phyloP scores from a whole-genome alignment of 2,888 invertebrate species.

The Torymus texanus region DNA sequence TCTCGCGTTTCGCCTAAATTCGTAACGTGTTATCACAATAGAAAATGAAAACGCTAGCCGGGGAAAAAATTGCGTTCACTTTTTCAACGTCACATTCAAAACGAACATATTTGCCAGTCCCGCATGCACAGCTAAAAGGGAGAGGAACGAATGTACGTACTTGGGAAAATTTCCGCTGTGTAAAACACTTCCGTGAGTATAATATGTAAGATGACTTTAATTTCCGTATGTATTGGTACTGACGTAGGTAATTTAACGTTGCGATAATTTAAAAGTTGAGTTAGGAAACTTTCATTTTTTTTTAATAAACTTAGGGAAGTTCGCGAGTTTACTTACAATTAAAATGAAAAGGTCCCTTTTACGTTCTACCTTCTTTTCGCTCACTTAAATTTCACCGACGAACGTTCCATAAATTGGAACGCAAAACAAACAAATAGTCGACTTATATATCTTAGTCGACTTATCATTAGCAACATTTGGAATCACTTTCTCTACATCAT shows the following conservation, averaged over 20 bases:
- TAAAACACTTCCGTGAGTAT: conserved; percentile 20
- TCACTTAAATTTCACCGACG: too few relatives aligned
- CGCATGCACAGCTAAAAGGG: conserved; percentile 37
- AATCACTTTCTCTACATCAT: conserved; percentile 36
- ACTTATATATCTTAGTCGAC: conserved; percentile 15
- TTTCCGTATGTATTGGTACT: conserved; percentile 37
- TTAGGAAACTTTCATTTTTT: not conserved
- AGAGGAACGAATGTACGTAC: conserved; percentile 12
- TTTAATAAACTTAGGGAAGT: not conserved
- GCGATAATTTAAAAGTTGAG: not conserved
- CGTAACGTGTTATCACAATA: conserved; percentile 10
- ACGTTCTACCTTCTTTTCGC: not conserved
- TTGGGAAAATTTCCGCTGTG: not conserved
- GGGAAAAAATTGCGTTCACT: not conserved
- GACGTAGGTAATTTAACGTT: conserved; percentile 16
- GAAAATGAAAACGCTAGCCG: conserved; percentile 8
- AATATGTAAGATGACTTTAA: conserved; percentile 29
- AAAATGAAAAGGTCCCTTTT: not conserved
- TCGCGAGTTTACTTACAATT: conserved; percentile 11
- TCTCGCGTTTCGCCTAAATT: not conserved
- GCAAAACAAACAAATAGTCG: conserved; percentile 25
- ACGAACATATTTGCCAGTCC: conserved; percentile 22
- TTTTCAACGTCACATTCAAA: conserved; percentile 23
- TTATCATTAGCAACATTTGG: conserved; percentile 27
- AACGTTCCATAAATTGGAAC: not conserved